These are phyloP conservation scores for Drosophila orena DNA, from an alignment of 1,140 invertebrate genomes.

Conservation along the genomic window DNA sequence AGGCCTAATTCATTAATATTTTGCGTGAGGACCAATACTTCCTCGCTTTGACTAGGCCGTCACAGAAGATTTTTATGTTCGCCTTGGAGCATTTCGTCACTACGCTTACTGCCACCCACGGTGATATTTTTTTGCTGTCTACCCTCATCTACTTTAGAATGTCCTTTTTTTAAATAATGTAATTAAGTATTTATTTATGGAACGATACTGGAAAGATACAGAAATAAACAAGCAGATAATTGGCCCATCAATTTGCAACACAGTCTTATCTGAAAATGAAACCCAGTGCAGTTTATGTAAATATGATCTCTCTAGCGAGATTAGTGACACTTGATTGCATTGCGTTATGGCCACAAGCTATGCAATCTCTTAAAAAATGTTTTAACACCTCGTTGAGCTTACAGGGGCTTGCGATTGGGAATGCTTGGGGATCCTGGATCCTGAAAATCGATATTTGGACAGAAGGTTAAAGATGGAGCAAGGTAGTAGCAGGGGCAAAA, in stretches of 20 bases:
- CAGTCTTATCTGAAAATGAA: slow-evolving; percentile 2
- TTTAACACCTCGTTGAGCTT: slow-evolving; percentile 75
- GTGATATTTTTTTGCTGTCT: too few relatives aligned
- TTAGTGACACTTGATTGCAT: slow-evolving; percentile 71
- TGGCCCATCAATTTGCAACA: background rate
- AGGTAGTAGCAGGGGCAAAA: background rate
- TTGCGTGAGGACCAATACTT: too few relatives aligned
- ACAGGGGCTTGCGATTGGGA: slow-evolving; percentile 30
- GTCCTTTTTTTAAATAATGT: too few relatives aligned
- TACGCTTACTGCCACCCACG: too few relatives aligned
- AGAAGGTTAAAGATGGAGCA: slow-evolving; percentile 46
- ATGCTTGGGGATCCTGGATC: slow-evolving; percentile 8
- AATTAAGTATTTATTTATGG: too few relatives aligned
- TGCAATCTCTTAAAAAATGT: slow-evolving; percentile 60
- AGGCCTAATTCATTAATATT: too few relatives aligned
- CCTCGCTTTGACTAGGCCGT: too few relatives aligned
- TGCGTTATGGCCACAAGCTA: slow-evolving; percentile 9
- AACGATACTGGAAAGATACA: too few relatives aligned
- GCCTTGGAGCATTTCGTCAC: too few relatives aligned
- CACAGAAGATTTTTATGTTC: too few relatives aligned
- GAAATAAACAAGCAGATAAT: background rate
- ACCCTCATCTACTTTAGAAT: too few relatives aligned
- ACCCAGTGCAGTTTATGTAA: slow-evolving; percentile 35
- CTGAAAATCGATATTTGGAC: slow-evolving; percentile 78
- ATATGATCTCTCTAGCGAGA: slow-evolving; percentile 62